Percentiles rank a stretch among this genome's conserved stretches.
These are phyloP conservation scores for Ctenomys sociabilis DNA, from an alignment of 2,113 vertebrate genomes.

Conservation along the genomic window DNA sequence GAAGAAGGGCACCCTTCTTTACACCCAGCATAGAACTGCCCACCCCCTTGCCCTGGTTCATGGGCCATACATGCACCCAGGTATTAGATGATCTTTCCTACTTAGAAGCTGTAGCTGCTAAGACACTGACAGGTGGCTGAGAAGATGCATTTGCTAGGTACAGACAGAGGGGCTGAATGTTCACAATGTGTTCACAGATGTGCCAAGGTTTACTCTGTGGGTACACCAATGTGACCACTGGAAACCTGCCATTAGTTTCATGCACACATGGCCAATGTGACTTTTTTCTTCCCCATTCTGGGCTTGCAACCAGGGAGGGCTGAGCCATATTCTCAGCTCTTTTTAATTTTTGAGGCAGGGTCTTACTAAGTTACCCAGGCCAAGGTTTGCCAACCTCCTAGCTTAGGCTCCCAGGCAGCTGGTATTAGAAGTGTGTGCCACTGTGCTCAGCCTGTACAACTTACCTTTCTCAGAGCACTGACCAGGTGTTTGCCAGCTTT, in stretches of 20 bases:
- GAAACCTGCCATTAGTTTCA: neutral
- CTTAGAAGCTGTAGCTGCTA: neutral
- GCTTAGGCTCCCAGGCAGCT: neutral
- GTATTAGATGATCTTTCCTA: neutral
- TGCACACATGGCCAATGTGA: neutral
- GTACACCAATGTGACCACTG: rapidly evolving
- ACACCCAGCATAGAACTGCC: neutral
- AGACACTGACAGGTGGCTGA: neutral
- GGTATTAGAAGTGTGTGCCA: neutral
- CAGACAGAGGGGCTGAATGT: neutral
- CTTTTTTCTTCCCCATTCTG: neutral
- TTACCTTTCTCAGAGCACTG: neutral
- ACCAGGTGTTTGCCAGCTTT: neutral
- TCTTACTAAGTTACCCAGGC: neutral
- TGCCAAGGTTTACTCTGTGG: neutral
- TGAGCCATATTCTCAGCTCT: neutral
- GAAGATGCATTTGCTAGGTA: neutral
- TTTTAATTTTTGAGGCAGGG: neutral
- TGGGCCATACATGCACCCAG: neutral
- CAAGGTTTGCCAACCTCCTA: neutral
- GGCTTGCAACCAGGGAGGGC: neutral
- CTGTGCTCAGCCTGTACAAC: neutral
- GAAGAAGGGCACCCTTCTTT: neutral
- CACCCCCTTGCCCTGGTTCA: neutral
- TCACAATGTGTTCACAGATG: neutral